phyloP scores from a whole-genome alignment of 2,113 vertebrate species.

The Pangasianodon gigas region DNA sequence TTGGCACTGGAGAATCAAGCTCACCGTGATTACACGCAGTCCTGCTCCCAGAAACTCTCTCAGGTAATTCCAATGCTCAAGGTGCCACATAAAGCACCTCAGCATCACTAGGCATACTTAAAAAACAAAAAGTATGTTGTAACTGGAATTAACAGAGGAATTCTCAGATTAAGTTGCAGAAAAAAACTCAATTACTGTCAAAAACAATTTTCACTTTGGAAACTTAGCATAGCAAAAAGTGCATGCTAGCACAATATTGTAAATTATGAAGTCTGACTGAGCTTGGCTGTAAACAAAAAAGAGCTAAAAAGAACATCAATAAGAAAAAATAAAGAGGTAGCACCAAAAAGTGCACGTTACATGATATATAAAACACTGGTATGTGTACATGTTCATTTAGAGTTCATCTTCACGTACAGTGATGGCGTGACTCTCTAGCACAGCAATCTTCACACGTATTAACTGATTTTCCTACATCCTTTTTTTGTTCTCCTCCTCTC shows the following conservation, averaged over 20 bases:
- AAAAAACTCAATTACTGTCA: background rate
- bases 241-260: background rate
- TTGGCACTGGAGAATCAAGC: constrained; percentile 80
- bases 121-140: background rate
- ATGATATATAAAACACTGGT: background rate
- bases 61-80: constrained; percentile 75
- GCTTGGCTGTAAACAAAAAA: background rate
- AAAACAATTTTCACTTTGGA: background rate
- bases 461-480: background rate
- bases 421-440: background rate
- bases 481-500: background rate
- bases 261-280: background rate
- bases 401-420: background rate
- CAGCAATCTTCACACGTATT: background rate
- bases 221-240: background rate
- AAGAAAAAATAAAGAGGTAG: background rate
- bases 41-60: constrained; percentile 81
- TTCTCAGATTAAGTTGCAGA: background rate
- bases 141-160: background rate
- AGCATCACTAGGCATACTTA: background rate
- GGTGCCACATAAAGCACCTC: background rate
- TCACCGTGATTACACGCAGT: constrained; percentile 78
- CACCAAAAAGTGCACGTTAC: background rate
- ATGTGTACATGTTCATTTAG: background rate
- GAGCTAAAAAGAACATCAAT: no score